These are phyloP conservation scores for Plutomurus gul DNA, from an alignment of 1,140 invertebrate genomes.

Conservation along the genomic window DNA sequence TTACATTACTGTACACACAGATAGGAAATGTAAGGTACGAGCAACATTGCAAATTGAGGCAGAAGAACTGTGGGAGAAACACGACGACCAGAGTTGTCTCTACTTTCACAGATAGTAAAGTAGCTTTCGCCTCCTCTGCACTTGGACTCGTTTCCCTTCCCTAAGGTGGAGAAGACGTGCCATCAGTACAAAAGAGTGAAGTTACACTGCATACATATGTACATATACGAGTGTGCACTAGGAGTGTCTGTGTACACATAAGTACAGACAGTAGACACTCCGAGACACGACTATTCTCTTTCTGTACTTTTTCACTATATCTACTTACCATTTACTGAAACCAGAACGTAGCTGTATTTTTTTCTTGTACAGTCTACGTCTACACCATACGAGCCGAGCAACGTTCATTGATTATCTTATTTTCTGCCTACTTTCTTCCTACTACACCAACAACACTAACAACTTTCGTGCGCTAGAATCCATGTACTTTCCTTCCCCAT, in stretches of 20 bases:
- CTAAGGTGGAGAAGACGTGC: conserved; percentile 23
- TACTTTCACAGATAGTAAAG: neutral
- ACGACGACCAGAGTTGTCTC: neutral
- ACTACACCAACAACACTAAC: too few species aligned
- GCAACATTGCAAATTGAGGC: too few species aligned
- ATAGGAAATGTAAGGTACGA: too few species aligned
- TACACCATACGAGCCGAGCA: neutral
- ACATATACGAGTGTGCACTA: neutral
- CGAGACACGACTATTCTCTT: too few species aligned
- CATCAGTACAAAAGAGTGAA: conserved; percentile 13
- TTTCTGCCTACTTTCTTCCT: conserved; percentile 10
- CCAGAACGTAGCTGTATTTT: neutral
- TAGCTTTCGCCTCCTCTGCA: conserved; percentile 6
- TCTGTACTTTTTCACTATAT: too few species aligned
- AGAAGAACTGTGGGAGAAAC: neutral
- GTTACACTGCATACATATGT: too few species aligned
- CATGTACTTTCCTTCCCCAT: conserved; percentile 4
- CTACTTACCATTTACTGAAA: neutral
- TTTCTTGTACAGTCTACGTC: neutral
- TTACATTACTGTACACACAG: too few species aligned
- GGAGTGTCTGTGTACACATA: neutral
- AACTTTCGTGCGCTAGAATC: neutral
- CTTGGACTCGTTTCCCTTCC: neutral
- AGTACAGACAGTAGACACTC: neutral
- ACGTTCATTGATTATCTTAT: conserved; percentile 26